These are phyloP conservation scores for Antrozous pallidus DNA, from an alignment of 2,797 vertebrate genomes.

Conservation along the genomic window DNA sequence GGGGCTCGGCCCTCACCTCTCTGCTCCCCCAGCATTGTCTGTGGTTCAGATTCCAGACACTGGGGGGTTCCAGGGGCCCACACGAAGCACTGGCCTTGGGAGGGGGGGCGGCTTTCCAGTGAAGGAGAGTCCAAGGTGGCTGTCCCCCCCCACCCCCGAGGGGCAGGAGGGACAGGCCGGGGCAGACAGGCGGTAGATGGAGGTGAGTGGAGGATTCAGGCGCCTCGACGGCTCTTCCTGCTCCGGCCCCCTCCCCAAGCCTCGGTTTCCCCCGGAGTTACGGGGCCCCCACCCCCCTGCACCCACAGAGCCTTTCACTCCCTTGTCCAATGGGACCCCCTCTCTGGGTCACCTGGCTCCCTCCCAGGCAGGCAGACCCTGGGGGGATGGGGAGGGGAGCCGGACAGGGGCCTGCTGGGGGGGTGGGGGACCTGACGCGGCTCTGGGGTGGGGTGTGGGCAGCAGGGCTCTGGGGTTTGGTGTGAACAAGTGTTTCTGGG, in stretches of 20 bases:
- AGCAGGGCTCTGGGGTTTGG: not conserved
- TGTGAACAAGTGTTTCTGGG: not conserved
- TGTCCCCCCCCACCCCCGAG: too few species aligned
- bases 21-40: not conserved
- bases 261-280: not conserved
- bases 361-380: not conserved
- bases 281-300: too few species aligned
- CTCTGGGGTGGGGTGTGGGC: rapidly evolving
- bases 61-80: conserved; percentile 39
- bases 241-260: not conserved
- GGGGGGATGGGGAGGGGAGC: too few species aligned
- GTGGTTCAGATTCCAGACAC: conserved; percentile 9
- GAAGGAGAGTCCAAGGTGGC: not conserved
- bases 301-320: not conserved
- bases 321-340: not conserved
- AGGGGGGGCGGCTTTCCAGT: not conserved
- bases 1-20: not conserved
- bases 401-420: too few species aligned
- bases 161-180: not conserved
- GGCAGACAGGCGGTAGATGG: not conserved
- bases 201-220: too few species aligned
- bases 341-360: not conserved
- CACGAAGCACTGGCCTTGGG: not conserved
- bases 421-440: not conserved
- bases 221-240: too few species aligned